Evolutionary conservation across 2,888 invertebrate species (phyloP), one percentile per base, ranked within the genome.

Genomic region (Erebia aethiops): DNA sequence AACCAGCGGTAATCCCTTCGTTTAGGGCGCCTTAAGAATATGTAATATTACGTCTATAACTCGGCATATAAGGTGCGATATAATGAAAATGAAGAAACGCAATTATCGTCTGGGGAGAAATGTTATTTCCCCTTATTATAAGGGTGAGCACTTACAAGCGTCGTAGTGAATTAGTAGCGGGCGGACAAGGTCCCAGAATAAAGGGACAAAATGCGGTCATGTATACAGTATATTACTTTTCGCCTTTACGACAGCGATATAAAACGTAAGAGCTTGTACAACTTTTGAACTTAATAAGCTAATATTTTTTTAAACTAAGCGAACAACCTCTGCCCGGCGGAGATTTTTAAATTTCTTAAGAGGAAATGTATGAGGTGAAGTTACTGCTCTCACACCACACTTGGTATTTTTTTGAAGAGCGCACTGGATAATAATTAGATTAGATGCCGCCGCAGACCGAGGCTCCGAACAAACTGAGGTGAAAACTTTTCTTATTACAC

Each of bases 361-460:
- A 80, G 81, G 79, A 77, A 83, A 82, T 84, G 81, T 85, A 84
- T 84, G 80, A 80, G 85, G 82, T 76, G 81, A 85, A 86, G 82
- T 81, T 84, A 82, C 85, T 85, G 82, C 84, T 82, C 81, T 83
- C 78, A 79, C 77, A 77, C 77, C 78, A 78, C 82, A 78, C 82
- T 84, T 79, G 80, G 81, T 83, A 87, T 84, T 86, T 87, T 89
- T 88, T 86, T 84, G 81, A 89, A 86, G 84, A 85, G 82, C 81
- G 77, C 79, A 77, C 77, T 78, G 84, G 85, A 86, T 90, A 91
- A 87, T 90, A 91, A 91, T 90, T 90, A 89, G 86, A 91, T 91
- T 90, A 90, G 84, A 83, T 79, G 82, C 80, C 82, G 79, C 81
- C 78, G 81, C 80, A 80, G 79, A 78, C 78, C 78, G 79, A 73